Evolutionary conservation across 2,888 invertebrate genomes (phyloP).

Genomic region (Barypeithes pellucidus): DNA sequence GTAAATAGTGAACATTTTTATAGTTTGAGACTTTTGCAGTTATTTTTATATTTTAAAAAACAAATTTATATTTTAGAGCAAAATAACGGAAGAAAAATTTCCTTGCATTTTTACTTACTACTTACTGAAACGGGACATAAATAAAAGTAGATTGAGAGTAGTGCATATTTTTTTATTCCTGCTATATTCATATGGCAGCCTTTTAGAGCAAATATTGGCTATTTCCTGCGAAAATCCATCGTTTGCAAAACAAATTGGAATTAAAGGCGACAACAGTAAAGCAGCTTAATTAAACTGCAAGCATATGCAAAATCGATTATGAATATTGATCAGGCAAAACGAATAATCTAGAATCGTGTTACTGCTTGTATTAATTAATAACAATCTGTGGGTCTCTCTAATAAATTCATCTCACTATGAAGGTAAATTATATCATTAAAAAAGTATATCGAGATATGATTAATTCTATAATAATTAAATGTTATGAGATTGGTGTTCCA

Average conservation of each 20-base stretch:
- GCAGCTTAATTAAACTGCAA: conserved; percentile 41
- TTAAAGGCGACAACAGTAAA: conserved; percentile 54
- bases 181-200: conserved; percentile 21
- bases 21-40: too few relatives aligned
- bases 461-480: too few relatives aligned
- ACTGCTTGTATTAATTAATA: too few relatives aligned
- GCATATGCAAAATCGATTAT: conserved; percentile 37
- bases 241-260: conserved; percentile 58
- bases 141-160: neutral
- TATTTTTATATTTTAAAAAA: too few relatives aligned
- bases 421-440: too few relatives aligned
- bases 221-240: conserved; percentile 56
- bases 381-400: too few relatives aligned
- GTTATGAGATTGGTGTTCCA: too few relatives aligned
- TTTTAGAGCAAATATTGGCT: conserved; percentile 54
- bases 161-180: conserved; percentile 5
- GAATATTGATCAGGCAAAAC: conserved; percentile 10
- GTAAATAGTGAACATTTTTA: too few relatives aligned
- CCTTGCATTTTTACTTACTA: neutral
- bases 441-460: too few relatives aligned
- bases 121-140: neutral
- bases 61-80: too few relatives aligned
- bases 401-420: too few relatives aligned
- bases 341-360: neutral
- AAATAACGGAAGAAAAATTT: too few relatives aligned